A percentile compares a stretch with the other conserved stretches of the same genome.
These are phyloP conservation scores for Aleiodes leptofemur DNA, from an alignment of 2,888 invertebrate species.

Conservation along the genomic window DNA sequence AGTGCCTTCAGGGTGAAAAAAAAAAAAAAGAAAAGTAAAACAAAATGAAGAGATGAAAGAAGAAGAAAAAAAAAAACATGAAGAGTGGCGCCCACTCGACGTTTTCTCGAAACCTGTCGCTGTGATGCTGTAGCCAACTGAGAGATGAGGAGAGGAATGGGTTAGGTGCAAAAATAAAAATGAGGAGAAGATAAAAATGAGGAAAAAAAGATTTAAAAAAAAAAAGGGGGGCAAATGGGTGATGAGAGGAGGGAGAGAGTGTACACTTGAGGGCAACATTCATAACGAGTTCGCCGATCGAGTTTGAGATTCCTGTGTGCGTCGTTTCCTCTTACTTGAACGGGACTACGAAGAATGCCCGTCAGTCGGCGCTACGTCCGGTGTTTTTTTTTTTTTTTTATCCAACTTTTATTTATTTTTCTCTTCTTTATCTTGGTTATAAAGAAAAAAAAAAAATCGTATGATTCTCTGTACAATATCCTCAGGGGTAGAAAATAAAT, in stretches of 20 bases:
- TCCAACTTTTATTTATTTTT: not conserved
- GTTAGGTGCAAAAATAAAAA: not conserved
- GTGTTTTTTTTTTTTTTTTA: constrained; percentile 24
- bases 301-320: constrained; percentile 55
- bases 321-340: constrained; percentile 45
- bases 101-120: constrained; percentile 59
- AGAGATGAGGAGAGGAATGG: constrained; percentile 39
- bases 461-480: not conserved
- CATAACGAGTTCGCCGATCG: constrained; percentile 51
- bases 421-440: not conserved
- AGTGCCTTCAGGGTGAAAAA: constrained; percentile 18
- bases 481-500: not conserved
- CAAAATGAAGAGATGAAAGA: not conserved
- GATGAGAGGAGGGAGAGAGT: not conserved
- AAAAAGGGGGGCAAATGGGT: not conserved
- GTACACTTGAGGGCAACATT: constrained; percentile 29
- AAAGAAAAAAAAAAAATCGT: not conserved
- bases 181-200: not conserved
- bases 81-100: constrained; percentile 70
- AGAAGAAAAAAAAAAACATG: not conserved
- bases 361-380: constrained; percentile 38
- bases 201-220: not conserved
- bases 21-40: constrained; percentile 15
- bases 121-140: constrained; percentile 39
- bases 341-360: constrained; percentile 40